Percentiles rank a stretch among this genome's conserved stretches.
phyloP scores from a whole-genome alignment of 2,888 invertebrate genomes.

The Apantesis nais region DNA sequence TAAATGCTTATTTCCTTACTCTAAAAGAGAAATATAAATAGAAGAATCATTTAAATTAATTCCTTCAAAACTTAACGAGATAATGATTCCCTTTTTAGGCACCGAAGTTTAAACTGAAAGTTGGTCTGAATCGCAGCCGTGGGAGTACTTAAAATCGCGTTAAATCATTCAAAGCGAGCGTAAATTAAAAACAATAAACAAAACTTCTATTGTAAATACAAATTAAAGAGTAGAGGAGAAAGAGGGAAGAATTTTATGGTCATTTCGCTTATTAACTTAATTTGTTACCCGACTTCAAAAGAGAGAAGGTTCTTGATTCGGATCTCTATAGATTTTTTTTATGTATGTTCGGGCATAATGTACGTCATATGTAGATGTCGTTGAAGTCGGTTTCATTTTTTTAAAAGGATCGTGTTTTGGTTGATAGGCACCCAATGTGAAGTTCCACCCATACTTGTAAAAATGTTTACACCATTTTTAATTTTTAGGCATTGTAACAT shows the following conservation, averaged over 20 bases:
- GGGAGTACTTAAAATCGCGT: slow-evolving; percentile 38
- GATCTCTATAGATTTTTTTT: too few relatives aligned
- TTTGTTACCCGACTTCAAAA: too few relatives aligned
- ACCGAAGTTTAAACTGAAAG: slow-evolving; percentile 35
- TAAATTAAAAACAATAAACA: slow-evolving; percentile 40
- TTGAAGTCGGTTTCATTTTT: too few relatives aligned
- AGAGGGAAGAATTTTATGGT: slow-evolving; percentile 18
- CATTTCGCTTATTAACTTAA: slow-evolving; percentile 15
- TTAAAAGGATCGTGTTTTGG: too few relatives aligned
- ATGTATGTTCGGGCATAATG: too few relatives aligned
- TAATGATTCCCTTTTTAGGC: slow-evolving; percentile 24
- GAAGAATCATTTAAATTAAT: slow-evolving; percentile 19
- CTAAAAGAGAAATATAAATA: slow-evolving; percentile 11
- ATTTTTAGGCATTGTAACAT: too few relatives aligned
- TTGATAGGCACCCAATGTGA: too few relatives aligned
- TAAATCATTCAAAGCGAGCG: slow-evolving; percentile 30
- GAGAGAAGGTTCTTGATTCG: too few relatives aligned
- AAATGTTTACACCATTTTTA: too few relatives aligned
- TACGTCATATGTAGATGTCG: too few relatives aligned
- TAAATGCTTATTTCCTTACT: slow-evolving; percentile 1
- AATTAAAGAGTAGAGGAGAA: slow-evolving; percentile 19
- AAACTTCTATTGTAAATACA: slow-evolving; percentile 30
- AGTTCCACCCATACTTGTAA: too few relatives aligned
- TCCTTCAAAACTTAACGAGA: slow-evolving; percentile 16
- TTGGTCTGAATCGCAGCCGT: slow-evolving; percentile 26